Evolutionary conservation across 2,888 invertebrate species (phyloP).

Genomic region (Blomia tropicalis): DNA sequence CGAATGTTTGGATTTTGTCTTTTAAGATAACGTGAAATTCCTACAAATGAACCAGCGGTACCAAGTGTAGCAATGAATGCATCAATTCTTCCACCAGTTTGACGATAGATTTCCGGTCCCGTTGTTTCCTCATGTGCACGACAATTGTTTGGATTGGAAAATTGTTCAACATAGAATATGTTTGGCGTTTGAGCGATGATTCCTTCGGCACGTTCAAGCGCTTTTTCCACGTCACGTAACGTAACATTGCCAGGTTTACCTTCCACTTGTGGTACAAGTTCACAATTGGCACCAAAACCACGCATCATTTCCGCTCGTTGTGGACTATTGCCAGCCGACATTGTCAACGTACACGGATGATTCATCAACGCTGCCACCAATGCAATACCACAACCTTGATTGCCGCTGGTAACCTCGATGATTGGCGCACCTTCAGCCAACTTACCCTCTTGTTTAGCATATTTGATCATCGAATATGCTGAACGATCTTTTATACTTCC

Average conservation of each 20-base stretch:
- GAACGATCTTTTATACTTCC: conserved; percentile 34
- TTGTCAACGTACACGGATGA: conserved; percentile 33
- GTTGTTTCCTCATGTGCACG: conserved; percentile 33
- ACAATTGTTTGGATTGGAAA: conserved; percentile 30
- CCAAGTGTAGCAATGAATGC: conserved; percentile 33
- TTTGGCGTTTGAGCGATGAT: conserved; percentile 7
- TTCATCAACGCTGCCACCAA: conserved; percentile 33
- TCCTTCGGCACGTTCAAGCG: conserved; percentile 5
- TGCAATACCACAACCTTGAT: conserved; percentile 34
- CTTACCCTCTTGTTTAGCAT: conserved; percentile 22
- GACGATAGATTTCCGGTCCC: conserved; percentile 34
- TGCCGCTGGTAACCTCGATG: conserved; percentile 28
- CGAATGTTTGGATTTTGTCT: conserved; percentile 20
- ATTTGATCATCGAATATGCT: conserved; percentile 33
- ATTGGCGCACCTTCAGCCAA: conserved; percentile 19
- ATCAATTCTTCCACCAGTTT: conserved; percentile 33
- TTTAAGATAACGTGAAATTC: conserved; percentile 22
- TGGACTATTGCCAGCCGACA: conserved; percentile 34
- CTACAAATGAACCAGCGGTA: conserved; percentile 25
- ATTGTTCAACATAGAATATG: conserved; percentile 23
- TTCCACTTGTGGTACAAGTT: conserved; percentile 32
- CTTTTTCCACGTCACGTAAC: conserved; percentile 20
- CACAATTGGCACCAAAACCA: conserved; percentile 34
- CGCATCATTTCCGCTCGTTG: conserved; percentile 33
- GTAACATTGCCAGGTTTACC: conserved; percentile 26